Evolutionary conservation across 2,113 vertebrate species (phyloP), one percentile per base, ranked within the genome.

Genomic region (Lampris incognitus): DNA sequence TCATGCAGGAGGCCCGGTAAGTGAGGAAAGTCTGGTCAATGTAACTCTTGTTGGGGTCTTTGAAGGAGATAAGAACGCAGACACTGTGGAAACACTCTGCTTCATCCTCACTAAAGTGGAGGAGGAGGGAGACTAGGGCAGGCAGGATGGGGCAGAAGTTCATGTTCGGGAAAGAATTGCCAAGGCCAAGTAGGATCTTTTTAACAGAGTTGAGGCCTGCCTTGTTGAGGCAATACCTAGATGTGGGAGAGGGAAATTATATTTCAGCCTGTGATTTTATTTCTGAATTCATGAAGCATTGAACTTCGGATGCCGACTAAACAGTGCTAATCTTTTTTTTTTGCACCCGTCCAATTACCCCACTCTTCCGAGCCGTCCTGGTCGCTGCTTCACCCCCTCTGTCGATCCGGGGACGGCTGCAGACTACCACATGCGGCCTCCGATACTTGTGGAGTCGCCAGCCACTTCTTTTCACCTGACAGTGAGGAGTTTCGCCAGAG

Each of bases 21-120:
- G 94, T 95, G 65, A 97, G 89, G 83, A 96, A 97, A 55, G 94
- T 96, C 82, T 95, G 94, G 86, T 97, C 95, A 1, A 96, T 91
- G 86, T 96, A 97, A 49, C 88, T 93, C 82, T 94, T 94, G 69
- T 96, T 94, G 9, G 93, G 91, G 75, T 96, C 92, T 0, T 91
- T 92, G 92, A 94, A 97, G 67, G 92, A 86, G 2, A 97, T 88
- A 4, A 97, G 95, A 24, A 91, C 89, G 50, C 94, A 93, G 66
- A 94, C 69, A 3, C 94, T 94, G 90, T 95, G 92, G 13, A 97
- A 97, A 57, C 96, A 97, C 82, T 96, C 95, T 0, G 95, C 95
- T 63, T 97, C 96, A 0, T 96, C 95, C 64, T 93, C 86, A 2
- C 95, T 96, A 87, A 95, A 97, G 88, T 97, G 96, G 72, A 97